Base-by-base conservation (phyloP, 2,888 invertebrate genomes). In the Cataglyphis cursor region DNA sequence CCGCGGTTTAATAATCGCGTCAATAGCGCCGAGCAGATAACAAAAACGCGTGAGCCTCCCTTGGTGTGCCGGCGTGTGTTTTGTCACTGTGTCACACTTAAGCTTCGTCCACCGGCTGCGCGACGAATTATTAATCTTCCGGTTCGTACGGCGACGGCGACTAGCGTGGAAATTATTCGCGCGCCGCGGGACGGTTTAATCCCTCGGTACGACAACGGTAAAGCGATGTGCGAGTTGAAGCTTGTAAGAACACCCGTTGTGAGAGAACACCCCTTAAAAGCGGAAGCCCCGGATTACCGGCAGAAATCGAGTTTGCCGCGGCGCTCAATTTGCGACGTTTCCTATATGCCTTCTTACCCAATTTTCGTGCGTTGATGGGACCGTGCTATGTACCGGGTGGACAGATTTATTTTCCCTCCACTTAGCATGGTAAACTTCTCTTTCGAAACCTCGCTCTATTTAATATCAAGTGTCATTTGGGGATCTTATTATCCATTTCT, bases 331-430 rank as follows among this genome's bases (percentile, higher is more conserved):
- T 93, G 91, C 94, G 90, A 91, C 92, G 93, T 92, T 94, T 94
- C 94, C 94, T 94, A 94, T 93, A 94, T 92, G 94, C 93, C 94
- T 94, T 93, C 94, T 94, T 94, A 93, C 88, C 90, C 92, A 85
- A 91, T 90, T 91, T 90, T 88, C 90, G 84, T 85, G 86, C 74
- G 87, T 87, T 92, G 89, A 91, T 92, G 89, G 88, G 87, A 89
- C 73, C 82, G 59, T 75, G 81, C 84, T 51, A 82, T n/a, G n/a
- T 44, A 80, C 44, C 65, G 81, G 57, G 41, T 64, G 57, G 15
- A 9, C 41, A 35, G 18, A 80, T 80, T 74, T 57, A 78, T 41
- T 51, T 78, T 65, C 64, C 48, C 28, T 24, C 51, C 10, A 15
- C 15, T 3, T 6, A 62, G 21, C 38, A 4, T 8, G 24, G 24